These are phyloP conservation scores for Daktulosphaira vitifoliae DNA, from an alignment of 1,140 invertebrate species.

Conservation along the genomic window DNA sequence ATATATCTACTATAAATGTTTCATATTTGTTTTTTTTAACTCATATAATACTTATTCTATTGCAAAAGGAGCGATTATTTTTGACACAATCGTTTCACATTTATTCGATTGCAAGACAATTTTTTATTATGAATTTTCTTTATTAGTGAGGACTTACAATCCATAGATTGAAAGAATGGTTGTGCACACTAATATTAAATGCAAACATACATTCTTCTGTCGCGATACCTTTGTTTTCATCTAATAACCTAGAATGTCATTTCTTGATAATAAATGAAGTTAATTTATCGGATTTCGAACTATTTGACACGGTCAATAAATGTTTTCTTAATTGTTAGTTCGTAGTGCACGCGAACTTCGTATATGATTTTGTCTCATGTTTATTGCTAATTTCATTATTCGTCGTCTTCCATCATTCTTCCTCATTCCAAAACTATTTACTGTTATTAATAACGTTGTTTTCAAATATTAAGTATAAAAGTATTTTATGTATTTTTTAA, in stretches of 20 bases:
- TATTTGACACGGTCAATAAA: neutral
- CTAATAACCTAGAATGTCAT: neutral
- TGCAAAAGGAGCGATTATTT: neutral
- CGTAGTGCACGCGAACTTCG: too few relatives aligned
- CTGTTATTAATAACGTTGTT: too few relatives aligned
- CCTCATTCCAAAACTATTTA: too few relatives aligned
- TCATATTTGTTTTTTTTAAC: neutral
- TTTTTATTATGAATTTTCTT: constrained; percentile 8
- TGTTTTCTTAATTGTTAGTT: neutral
- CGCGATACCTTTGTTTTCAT: neutral
- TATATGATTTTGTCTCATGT: too few relatives aligned
- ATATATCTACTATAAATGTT: neutral
- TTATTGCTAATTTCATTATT: too few relatives aligned
- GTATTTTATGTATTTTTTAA: too few relatives aligned
- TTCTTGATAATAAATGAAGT: neutral
- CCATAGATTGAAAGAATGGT: neutral
- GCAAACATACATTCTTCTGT: neutral
- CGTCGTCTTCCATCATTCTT: too few relatives aligned
- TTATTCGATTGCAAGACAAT: neutral
- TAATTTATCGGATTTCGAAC: neutral
- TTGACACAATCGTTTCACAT: neutral
- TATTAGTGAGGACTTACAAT: constrained; percentile 4
- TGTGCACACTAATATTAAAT: constrained; percentile 4
- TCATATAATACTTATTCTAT: neutral
- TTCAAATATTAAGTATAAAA: too few relatives aligned